Evolutionary conservation across 2,888 invertebrate genomes (phyloP), one percentile per base, ranked within the genome.

Genomic region (Phyllotreta striolata): DNA sequence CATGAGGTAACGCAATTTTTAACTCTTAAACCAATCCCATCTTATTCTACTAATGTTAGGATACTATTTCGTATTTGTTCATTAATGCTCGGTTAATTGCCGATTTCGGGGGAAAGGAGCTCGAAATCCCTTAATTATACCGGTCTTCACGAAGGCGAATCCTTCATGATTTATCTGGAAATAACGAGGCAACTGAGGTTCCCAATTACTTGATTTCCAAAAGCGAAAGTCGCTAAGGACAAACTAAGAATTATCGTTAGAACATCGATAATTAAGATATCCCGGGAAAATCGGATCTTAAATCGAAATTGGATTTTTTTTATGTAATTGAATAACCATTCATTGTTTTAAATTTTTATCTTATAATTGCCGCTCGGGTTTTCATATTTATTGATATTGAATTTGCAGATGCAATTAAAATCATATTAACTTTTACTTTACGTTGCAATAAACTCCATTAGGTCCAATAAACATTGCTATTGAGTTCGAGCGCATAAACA

Each of bases 161-260:
- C 55, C 54, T 54, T 51, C 46, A 62, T 41, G 56, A 52, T 57
- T 62, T 62, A 57, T 65, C 66, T 56, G 60, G 56, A 66, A 60
- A 60, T 66, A 66, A 63, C 64, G 54, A 64, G 66, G 51, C 63
- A 66, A 46, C 56, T 56, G 56, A 57, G 51, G 56, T 34, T 43
- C 55, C 55, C 63, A 63, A 57, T 63, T 58, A 63, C 34, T 52
- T 47, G 44, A 55, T 62, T 61, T 55, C 43, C n/a, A 44, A 55
- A 47, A 59, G 52, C 52, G 52, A 52, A 39, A 52, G 38, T 51
- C 12, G 6, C 6, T 24, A 9, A 34, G 24, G 37, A n/a, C 49
- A 35, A 39, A 6, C 10, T 38, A 38, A 52, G 52, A 52, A 38
- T 52, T 52, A 38, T 52, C 52, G 13, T 8, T 24, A 12, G 14